Percentiles rank a stretch among this genome's conserved stretches.
phyloP scores from a whole-genome alignment of 2,113 vertebrate genomes.

The Hypanus sabinus region DNA sequence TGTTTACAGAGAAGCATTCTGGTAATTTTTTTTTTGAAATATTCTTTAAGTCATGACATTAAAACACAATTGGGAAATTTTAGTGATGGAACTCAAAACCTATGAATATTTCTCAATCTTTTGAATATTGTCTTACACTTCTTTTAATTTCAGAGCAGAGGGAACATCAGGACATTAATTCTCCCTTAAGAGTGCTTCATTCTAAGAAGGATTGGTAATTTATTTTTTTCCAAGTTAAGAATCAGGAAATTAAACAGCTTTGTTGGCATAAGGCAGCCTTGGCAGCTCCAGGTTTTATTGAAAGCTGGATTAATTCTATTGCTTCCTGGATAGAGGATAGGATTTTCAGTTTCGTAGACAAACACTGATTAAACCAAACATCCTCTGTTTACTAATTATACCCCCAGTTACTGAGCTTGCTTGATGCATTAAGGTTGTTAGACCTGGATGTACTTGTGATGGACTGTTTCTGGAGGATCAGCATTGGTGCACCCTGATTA shows the following conservation, averaged over 20 bases:
- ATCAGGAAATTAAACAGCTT: slow-evolving; percentile 36
- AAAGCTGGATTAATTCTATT: slow-evolving; percentile 22
- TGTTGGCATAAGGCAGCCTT: slow-evolving; percentile 5
- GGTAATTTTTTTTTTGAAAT: background rate
- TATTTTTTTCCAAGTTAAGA: background rate
- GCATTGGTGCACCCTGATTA: too few species aligned
- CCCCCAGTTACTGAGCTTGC: background rate
- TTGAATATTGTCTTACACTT: background rate
- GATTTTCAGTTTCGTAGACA: background rate
- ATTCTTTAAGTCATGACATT: background rate
- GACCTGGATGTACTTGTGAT: background rate
- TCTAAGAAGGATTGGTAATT: background rate
- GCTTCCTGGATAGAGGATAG: background rate
- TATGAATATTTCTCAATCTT: background rate
- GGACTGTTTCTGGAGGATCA: background rate
- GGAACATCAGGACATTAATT: background rate
- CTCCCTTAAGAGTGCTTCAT: background rate
- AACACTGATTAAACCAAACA: slow-evolving; percentile 5
- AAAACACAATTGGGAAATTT: background rate
- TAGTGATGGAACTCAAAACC: background rate
- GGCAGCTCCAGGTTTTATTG: slow-evolving; percentile 20
- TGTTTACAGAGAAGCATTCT: background rate
- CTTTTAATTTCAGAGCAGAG: background rate
- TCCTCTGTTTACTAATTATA: background rate
- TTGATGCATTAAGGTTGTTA: background rate